phyloP scores from a whole-genome alignment of 2,113 vertebrate genomes.

The Syrrhaptes paradoxus region DNA sequence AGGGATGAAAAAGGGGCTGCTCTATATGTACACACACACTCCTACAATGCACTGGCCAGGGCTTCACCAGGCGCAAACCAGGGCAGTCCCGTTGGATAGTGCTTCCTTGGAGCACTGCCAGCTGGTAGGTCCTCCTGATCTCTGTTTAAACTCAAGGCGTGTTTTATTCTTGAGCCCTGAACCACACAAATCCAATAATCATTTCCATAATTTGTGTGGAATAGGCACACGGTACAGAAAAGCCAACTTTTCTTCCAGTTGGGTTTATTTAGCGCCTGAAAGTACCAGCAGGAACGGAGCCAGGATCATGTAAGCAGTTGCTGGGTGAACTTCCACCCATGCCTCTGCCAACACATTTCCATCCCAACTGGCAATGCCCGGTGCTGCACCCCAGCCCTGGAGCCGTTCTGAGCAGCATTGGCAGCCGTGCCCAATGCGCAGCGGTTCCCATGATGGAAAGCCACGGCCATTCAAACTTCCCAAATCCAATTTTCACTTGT shows the following conservation, averaged over 20 bases:
- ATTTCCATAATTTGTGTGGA: not conserved
- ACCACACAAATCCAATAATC: not conserved
- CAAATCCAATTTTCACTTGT: not conserved
- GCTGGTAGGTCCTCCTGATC: not conserved
- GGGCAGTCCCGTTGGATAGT: fast-evolving
- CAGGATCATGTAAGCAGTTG: not conserved
- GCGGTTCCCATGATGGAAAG: not conserved
- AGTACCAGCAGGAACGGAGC: not conserved
- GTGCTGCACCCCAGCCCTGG: not conserved
- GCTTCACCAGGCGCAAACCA: not conserved
- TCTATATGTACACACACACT: fast-evolving
- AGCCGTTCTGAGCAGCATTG: not conserved
- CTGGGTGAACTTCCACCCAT: not conserved
- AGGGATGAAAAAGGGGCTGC: fast-evolving
- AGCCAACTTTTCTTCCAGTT: not conserved
- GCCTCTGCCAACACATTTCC: not conserved
- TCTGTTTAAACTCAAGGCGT: not conserved
- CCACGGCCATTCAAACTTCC: not conserved
- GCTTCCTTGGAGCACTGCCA: not conserved
- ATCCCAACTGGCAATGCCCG: not conserved
- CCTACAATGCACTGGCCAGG: not conserved
- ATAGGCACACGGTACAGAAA: not conserved
- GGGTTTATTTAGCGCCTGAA: not conserved
- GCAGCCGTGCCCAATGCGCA: not conserved
- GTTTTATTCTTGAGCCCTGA: not conserved